Evolutionary conservation across 2,797 vertebrate species (phyloP), one percentile per base, ranked within the genome.

Genomic region (Diplodus puntazzo): DNA sequence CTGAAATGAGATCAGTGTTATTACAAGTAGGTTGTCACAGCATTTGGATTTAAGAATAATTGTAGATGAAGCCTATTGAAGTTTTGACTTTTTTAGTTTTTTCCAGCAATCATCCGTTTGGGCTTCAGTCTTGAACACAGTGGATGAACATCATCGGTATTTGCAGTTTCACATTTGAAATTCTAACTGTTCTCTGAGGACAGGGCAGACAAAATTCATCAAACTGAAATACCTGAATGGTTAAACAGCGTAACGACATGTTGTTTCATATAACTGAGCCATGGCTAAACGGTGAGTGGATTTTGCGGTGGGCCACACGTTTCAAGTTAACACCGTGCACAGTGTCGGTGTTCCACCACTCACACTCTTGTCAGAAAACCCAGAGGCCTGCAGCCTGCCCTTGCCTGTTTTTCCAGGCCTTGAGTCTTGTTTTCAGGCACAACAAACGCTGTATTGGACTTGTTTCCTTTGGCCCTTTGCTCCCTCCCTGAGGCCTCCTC

Each of bases 361-460:
- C 87, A 74, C 86, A 84, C 89, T 89, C 85, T 71, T 65, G 84
- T 90, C 88, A 82, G 84, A 84, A 91, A 92, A 89, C 77, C 81
- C 91, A 83, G 83, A 87, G 88, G 90, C 90, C 81, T 85, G 86
- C 89, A 83, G 90, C 83, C 90, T 83, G 84, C 79, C 79, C 84
- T 84, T 64, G 85, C 76, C 85, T 95, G 92, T 95, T 95, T 93
- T 95, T 93, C 87, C 93, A 94, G 92, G 92, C 91, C 88, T 92
- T 89, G 80, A 90, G 77, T 91, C 89, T 91, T 95, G 93, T 95
- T 94, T 95, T 95, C 70, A 95, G 87, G 94, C 90, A 95, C 94
- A 95, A 94, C 94, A 95, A 94, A 92, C 90, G 74, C 92, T 89
- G 93, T 87, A 93, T 93, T 92, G 87, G 89, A 79, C 90, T 85